Evolutionary conservation across 2,797 vertebrate genomes (phyloP).

Genomic region (Galago senegalensis): DNA sequence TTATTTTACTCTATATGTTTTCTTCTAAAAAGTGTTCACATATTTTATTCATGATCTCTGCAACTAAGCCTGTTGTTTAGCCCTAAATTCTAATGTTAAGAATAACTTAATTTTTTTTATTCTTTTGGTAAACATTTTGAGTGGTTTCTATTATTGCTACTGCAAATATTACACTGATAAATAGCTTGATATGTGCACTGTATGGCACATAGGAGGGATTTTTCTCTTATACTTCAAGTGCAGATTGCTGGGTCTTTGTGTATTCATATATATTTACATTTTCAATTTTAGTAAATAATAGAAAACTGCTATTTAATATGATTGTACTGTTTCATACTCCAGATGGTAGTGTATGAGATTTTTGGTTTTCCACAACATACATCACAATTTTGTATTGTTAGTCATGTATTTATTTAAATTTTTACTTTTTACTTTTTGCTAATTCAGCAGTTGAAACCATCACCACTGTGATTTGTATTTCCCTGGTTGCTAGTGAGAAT

Average conservation of each 20-base stretch:
- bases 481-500: not conserved
- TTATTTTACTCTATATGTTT: not conserved
- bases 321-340: not conserved
- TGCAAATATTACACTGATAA: conserved; percentile 8
- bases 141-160: not conserved
- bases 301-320: not conserved
- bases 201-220: no score
- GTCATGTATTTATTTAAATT: not conserved
- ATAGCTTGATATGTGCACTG: not conserved
- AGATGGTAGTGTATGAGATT: not conserved
- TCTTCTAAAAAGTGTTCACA: not conserved
- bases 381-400: not conserved
- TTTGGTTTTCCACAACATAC: not conserved
- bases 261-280: not conserved
- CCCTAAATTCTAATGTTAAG: not conserved
- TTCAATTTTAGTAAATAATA: not conserved
- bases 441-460: not conserved
- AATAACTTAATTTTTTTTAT: not conserved
- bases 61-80: not conserved
- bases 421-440: not conserved
- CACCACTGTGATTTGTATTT: not conserved
- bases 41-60: not conserved
- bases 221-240: not conserved
- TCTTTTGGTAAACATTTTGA: not conserved
- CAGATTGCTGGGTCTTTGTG: not conserved